These are phyloP conservation scores for Epicauta chinensis DNA, from an alignment of 1,140 invertebrate genomes.

Conservation along the genomic window DNA sequence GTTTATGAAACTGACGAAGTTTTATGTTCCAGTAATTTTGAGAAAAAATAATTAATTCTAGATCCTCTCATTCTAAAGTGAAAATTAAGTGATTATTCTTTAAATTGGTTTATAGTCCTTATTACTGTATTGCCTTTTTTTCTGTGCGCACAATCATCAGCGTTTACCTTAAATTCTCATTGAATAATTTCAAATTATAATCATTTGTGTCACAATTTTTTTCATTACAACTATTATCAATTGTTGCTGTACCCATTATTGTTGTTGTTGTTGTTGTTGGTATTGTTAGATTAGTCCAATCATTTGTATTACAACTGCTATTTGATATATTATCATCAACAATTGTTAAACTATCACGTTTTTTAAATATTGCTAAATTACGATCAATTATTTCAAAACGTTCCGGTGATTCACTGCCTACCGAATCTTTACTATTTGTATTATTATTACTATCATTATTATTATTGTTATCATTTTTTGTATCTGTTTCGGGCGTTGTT, in stretches of 20 bases:
- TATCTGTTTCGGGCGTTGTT: no score
- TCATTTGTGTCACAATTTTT: constrained; percentile 2
- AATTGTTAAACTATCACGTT: constrained; percentile 18
- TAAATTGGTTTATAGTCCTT: no score
- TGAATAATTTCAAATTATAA: no score
- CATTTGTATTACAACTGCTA: constrained; percentile 35
- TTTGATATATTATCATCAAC: constrained; percentile 35
- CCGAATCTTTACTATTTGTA: constrained; percentile 20
- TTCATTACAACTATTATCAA: constrained; percentile 5
- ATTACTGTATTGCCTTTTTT: no score
- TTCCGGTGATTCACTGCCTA: constrained; percentile 38
- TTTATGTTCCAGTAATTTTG: no score
- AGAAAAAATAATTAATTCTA: no score
- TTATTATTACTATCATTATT: not conserved
- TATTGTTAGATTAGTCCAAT: constrained; percentile 35
- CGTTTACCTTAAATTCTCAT: not conserved
- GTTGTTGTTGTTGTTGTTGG: not conserved
- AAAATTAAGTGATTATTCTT: no score
- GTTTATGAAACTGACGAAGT: no score
- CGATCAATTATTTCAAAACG: constrained; percentile 43
- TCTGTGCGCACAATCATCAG: no score
- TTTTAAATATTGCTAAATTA: constrained; percentile 21
- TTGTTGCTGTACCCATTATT: constrained; percentile 6
- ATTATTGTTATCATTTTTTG: no score
- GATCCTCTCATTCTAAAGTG: no score